These are phyloP conservation scores for Nibea coibor DNA, from an alignment of 2,113 vertebrate genomes.

Conservation along the genomic window DNA sequence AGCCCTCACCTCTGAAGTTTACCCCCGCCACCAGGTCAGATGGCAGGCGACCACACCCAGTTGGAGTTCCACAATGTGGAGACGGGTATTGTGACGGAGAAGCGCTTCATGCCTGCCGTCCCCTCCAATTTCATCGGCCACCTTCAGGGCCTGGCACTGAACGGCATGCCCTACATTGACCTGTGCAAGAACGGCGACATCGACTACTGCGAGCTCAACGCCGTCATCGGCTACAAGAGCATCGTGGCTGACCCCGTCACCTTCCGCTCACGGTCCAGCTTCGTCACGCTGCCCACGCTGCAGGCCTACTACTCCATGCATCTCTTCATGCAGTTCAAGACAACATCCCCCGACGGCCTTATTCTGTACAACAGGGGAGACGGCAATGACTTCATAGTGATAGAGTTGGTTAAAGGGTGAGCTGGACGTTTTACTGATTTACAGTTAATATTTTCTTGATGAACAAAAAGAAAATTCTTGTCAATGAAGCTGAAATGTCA, in stretches of 20 bases:
- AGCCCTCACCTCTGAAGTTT: conserved; percentile 68
- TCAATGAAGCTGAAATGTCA: conserved; percentile 32
- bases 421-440: conserved; percentile 61
- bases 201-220: conserved; percentile 98
- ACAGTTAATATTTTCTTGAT: conserved; percentile 15
- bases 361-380: conserved; percentile 98
- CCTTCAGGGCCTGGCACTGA: conserved; percentile 96
- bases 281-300: conserved; percentile 94
- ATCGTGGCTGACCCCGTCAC: conserved; percentile 99
- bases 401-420: conserved; percentile 99
- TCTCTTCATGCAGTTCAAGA: conserved; percentile 99
- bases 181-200: conserved; percentile 99
- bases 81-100: conserved; percentile 98
- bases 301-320: conserved; percentile 99
- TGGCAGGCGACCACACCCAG: conserved; percentile 98
- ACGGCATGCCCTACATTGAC: conserved; percentile 99
- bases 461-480: conserved; percentile 10
- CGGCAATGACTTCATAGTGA: conserved; percentile 98
- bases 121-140: conserved; percentile 99
- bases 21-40: conserved; percentile 89
- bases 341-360: conserved; percentile 96
- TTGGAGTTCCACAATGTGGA: conserved; percentile 99
- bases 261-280: conserved; percentile 98
- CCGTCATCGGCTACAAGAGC: conserved; percentile 97
- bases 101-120: conserved; percentile 95